Evolutionary conservation across 2,113 vertebrate genomes (phyloP), one percentile per base, ranked within the genome.

Genomic region (Tupaia tana): DNA sequence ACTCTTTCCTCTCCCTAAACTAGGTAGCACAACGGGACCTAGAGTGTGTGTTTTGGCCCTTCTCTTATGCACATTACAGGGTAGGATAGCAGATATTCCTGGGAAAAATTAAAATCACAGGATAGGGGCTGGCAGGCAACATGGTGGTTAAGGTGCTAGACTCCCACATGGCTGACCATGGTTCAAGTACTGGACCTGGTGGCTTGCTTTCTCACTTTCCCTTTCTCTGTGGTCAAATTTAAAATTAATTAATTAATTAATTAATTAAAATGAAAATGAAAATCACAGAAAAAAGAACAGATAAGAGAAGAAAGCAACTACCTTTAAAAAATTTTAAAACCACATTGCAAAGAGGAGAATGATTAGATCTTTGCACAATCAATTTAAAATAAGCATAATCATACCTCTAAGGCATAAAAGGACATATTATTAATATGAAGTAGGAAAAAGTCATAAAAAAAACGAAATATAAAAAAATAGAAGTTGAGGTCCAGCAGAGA

Each of bases 391-490:
- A 90, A 80, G 34, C 29, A 43, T 54, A 90, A 43, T 82, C 90
- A 63, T 88, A 75, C 2, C 13, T 80, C 66, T 56, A 91, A 83
- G 58, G 7, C n/a, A 81, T 14, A 69, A 27, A 13, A 10, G 25
- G 19, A 10, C 16, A 20, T 71, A 86, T 70, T 80, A 74, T 12
- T 89, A 95, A 88, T 43, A 95, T 12, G 16, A 78, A 92, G 24
- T 34, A 89, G 13, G 25, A 93, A 71, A 18, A 75, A 79, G 82
- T 52, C n/a, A 87, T 84, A 70, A 90, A 86, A 90, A 66, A 80
- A 79, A 67, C 29, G 7, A 79, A 90, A 90, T 87, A 73, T 31
- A 79, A 77, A 87, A 79, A 43, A 43, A 43, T 43, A 43, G 43
- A 43, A 43, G 43, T 43, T 43, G 43, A 43, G 43, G 43, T 43